phyloP scores from a whole-genome alignment of 2,113 vertebrate species.

The Bufo gargarizans region DNA sequence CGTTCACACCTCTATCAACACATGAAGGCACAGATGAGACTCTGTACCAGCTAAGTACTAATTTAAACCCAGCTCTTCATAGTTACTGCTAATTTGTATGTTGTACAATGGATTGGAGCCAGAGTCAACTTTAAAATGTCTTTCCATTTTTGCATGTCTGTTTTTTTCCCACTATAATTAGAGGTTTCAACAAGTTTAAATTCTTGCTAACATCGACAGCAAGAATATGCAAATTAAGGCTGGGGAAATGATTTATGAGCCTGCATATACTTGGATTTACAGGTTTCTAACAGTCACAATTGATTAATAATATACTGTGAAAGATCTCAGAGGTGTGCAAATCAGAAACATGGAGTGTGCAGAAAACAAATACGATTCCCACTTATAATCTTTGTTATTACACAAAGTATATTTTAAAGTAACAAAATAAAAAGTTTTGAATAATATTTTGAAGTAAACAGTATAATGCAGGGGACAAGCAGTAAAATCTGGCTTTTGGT shows the following conservation, averaged over 20 bases:
- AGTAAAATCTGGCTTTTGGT: neutral
- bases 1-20: neutral
- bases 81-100: neutral
- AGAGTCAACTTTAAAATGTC: neutral
- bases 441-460: neutral
- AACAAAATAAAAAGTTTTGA: neutral
- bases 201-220: neutral
- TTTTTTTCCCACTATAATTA: neutral
- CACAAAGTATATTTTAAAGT: neutral
- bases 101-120: neutral
- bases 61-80: neutral
- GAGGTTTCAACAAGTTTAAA: neutral
- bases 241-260: slow-evolving; percentile 13
- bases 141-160: neutral
- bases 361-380: slow-evolving; percentile 2
- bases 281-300: slow-evolving; percentile 11
- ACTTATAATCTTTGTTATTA: neutral
- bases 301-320: slow-evolving; percentile 40
- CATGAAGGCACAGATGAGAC: neutral
- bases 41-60: neutral
- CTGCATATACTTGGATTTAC: slow-evolving; percentile 16
- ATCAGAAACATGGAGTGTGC: neutral
- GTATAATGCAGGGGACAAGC: neutral
- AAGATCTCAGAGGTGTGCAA: slow-evolving; percentile 22
- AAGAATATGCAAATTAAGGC: neutral